phyloP scores from a whole-genome alignment of 2,113 vertebrate species.

The Glaucidium brasilianum region DNA sequence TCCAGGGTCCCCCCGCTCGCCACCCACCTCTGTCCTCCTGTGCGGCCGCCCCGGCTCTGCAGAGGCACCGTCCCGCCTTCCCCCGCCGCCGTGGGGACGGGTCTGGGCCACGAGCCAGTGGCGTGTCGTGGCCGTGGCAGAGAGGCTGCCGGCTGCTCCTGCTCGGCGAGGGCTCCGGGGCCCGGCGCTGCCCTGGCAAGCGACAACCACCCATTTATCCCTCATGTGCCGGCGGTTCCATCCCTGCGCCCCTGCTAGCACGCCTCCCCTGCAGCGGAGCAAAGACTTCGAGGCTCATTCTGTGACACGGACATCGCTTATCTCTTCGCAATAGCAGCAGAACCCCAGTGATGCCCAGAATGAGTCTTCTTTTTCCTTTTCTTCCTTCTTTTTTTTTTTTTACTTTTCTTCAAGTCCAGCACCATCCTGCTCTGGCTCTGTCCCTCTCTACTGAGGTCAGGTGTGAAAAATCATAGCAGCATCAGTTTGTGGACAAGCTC shows the following conservation, averaged over 20 bases:
- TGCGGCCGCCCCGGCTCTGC: not conserved
- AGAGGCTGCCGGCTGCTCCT: not conserved
- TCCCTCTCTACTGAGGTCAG: conserved; percentile 64
- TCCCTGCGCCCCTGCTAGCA: not conserved
- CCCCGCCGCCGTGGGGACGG: not conserved
- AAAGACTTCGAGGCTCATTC: not conserved
- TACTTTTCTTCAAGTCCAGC: not conserved
- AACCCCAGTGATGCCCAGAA: conserved; percentile 10
- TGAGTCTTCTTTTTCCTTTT: not conserved
- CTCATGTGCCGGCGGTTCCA: not conserved
- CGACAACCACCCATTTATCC: rapidly evolving
- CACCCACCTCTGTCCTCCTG: not conserved
- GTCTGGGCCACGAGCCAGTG: rapidly evolving
- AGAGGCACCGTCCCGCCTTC: not conserved
- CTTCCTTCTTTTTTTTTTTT: too few species aligned
- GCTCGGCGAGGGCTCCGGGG: not conserved
- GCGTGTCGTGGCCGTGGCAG: not conserved
- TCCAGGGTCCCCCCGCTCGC: not conserved
- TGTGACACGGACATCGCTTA: not conserved
- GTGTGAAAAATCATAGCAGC: conserved; percentile 73
- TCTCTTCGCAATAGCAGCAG: conserved; percentile 5
- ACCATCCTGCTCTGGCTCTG: conserved; percentile 14
- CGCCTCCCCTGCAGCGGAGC: not conserved
- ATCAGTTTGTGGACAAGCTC: conserved; percentile 72
- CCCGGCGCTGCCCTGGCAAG: not conserved